These are phyloP conservation scores for Motacilla alba DNA, from an alignment of 2,113 vertebrate genomes.

Conservation along the genomic window DNA sequence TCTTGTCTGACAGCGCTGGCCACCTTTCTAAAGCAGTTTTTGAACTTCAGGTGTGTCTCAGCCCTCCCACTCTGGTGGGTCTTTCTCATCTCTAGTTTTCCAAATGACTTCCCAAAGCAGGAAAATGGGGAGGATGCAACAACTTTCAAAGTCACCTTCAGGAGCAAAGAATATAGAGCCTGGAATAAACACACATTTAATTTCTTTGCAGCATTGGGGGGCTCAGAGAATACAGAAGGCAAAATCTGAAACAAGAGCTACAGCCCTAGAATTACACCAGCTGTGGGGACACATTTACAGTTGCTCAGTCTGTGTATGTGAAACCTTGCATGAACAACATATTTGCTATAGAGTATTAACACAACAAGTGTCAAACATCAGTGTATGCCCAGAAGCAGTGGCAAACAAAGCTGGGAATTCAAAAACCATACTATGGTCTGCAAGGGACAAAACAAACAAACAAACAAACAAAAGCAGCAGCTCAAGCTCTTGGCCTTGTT, in stretches of 20 bases:
- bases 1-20: neutral
- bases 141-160: neutral
- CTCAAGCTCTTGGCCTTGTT: neutral
- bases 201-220: neutral
- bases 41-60: neutral
- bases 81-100: neutral
- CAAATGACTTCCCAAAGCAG: neutral
- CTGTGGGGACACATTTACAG: neutral
- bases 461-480: no score
- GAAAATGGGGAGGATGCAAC: neutral
- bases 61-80: neutral
- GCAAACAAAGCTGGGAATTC: neutral
- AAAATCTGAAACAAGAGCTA: neutral
- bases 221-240: neutral
- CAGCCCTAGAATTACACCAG: neutral
- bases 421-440: neutral
- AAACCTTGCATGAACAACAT: neutral
- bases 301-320: neutral
- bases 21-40: neutral
- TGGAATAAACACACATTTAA: neutral
- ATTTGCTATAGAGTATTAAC: neutral
- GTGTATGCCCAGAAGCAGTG: neutral
- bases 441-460: fast-evolving
- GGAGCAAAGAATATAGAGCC: neutral
- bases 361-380: neutral